Evolutionary conservation across 2,888 invertebrate genomes (phyloP).

Genomic region (Euclidia mi): DNA sequence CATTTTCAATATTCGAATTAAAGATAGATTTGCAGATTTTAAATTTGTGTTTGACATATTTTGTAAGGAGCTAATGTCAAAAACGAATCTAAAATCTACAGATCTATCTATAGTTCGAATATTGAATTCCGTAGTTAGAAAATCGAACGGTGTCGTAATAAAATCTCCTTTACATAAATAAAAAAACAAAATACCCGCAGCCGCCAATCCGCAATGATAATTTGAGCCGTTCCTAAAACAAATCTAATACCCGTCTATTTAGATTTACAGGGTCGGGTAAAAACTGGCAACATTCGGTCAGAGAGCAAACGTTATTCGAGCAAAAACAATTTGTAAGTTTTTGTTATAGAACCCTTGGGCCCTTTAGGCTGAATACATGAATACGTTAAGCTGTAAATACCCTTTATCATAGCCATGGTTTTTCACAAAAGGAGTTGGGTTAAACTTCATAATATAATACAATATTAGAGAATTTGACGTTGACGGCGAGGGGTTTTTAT

Average conservation of each 20-base stretch:
- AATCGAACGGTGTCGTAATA: too few species aligned
- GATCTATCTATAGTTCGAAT: too few species aligned
- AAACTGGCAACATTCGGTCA: constrained; percentile 60
- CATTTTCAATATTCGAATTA: too few species aligned
- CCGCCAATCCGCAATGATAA: background rate
- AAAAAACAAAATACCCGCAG: too few species aligned
- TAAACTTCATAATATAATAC: constrained; percentile 41
- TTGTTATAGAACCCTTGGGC: constrained; percentile 65
- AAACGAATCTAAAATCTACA: too few species aligned
- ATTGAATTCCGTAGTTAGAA: too few species aligned
- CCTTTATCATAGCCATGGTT: constrained; percentile 61
- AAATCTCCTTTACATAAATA: too few species aligned
- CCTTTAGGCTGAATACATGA: constrained; percentile 71
- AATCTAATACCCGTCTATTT: constrained; percentile 51
- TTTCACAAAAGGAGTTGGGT: constrained; percentile 47
- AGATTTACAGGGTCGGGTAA: constrained; percentile 45
- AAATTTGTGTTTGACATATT: too few species aligned
- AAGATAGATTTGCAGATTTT: too few species aligned
- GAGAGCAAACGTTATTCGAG: constrained; percentile 67
- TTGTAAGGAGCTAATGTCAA: too few species aligned
- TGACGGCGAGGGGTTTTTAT: too few species aligned
- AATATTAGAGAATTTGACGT: constrained; percentile 32
- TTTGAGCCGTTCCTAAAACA: constrained; percentile 24
- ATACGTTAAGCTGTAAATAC: constrained; percentile 66
- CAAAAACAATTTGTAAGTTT: constrained; percentile 81